These are phyloP conservation scores for Archilochus colubris DNA, from an alignment of 2,113 vertebrate genomes.

Conservation along the genomic window DNA sequence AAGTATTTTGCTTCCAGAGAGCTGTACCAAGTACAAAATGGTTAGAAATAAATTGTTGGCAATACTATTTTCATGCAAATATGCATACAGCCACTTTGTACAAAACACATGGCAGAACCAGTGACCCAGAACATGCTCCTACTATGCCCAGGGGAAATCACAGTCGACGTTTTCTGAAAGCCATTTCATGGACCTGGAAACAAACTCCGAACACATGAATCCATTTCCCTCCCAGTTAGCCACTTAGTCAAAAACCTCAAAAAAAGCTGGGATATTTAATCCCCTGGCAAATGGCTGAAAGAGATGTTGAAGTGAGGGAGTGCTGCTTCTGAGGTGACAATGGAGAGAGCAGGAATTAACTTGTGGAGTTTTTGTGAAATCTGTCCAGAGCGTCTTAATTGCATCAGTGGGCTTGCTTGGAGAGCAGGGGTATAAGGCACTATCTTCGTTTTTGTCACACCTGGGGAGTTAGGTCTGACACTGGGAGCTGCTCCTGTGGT, in stretches of 20 bases:
- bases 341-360: rapidly evolving
- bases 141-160: not conserved
- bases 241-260: not conserved
- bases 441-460: not conserved
- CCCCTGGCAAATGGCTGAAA: not conserved
- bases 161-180: not conserved
- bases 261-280: not conserved
- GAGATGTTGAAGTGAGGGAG: not conserved
- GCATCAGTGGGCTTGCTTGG: not conserved
- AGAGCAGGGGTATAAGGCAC: not conserved
- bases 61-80: slow-evolving; percentile 51
- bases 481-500: not conserved
- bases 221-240: not conserved
- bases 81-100: not conserved
- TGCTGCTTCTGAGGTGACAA: not conserved
- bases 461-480: not conserved
- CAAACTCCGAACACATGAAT: not conserved
- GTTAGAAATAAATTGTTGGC: slow-evolving; percentile 39
- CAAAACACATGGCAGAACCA: not conserved
- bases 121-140: slow-evolving; percentile 16
- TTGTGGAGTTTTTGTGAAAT: not conserved
- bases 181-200: not conserved
- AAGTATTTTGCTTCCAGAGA: slow-evolving; percentile 27
- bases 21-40: slow-evolving; percentile 40
- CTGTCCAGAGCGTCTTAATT: not conserved